phyloP scores from a whole-genome alignment of 2,888 invertebrate genomes.

The Netelia virgata region DNA sequence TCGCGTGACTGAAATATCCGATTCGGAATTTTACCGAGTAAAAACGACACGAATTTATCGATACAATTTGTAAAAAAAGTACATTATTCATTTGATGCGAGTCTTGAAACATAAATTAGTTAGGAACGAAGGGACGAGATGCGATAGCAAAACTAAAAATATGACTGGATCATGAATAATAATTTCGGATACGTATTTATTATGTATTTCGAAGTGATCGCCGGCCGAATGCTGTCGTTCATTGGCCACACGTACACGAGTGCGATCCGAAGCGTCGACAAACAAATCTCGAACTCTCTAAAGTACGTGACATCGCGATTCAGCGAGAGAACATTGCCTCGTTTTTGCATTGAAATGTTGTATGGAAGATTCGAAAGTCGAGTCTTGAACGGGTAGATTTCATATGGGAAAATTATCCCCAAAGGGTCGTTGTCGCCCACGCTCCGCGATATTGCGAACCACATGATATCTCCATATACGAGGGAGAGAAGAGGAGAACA shows the following conservation, averaged over 20 bases:
- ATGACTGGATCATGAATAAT: neutral
- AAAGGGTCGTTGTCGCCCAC: slow-evolving; percentile 65
- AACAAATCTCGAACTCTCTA: slow-evolving; percentile 19
- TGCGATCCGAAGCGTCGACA: neutral
- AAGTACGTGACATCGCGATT: slow-evolving; percentile 42
- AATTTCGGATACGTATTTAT: neutral
- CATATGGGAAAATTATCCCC: slow-evolving; percentile 81
- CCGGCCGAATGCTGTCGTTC: neutral
- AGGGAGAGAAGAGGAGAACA: slow-evolving; percentile 58
- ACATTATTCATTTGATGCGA: neutral
- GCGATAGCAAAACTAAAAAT: neutral
- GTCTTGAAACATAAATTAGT: neutral
- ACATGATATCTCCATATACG: slow-evolving; percentile 76
- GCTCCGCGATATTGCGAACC: slow-evolving; percentile 73
- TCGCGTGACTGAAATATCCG: slow-evolving; percentile 40
- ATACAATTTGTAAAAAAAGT: neutral
- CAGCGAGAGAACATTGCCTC: slow-evolving; percentile 25
- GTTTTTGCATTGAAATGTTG: slow-evolving; percentile 29
- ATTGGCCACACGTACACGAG: neutral
- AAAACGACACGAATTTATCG: slow-evolving; percentile 1
- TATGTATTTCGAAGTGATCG: neutral
- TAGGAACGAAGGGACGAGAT: neutral
- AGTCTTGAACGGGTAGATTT: slow-evolving; percentile 62
- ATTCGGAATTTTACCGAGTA: slow-evolving; percentile 36
- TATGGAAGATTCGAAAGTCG: slow-evolving; percentile 76